Evolutionary conservation across 1,140 invertebrate genomes (phyloP), one percentile per base, ranked within the genome.

Genomic region (Platyura marginata): DNA sequence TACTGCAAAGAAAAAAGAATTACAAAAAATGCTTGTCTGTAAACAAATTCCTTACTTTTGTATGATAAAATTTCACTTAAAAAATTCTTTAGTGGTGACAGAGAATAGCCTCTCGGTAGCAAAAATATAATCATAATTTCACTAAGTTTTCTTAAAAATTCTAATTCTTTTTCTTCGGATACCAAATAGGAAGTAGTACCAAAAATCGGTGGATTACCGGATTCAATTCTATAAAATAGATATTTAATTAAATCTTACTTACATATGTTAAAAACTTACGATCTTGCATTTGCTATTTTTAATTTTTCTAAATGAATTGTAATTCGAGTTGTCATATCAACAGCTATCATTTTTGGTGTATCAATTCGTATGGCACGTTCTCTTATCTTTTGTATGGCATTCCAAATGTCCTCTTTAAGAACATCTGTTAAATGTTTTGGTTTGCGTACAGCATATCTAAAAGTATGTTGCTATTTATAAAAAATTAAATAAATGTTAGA

Each of bases 301-400:
- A 91, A 84, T 53, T 81, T 79, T 56, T 85, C 83, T 65, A 90
- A 84, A 69, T 93, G 88, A 46, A 75, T 69, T 22, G 81, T 83
- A 8, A 90, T 73, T 57, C 72, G 77, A 35, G 70, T 73, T 3
- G 88, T 75, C 59, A 90, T 77, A 62, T 82, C 84, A 53, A 74
- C 76, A 3, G 85, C 83, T 33, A 91, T 71, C 18, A 91, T 64
- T 59, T 84, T 83, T 37, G 85, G 77, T 21, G 79, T 74, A 63
- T 91, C 85, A 36, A 91, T 70, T 55, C 72, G 71, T 2, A 69
- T 65, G 18, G 87, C 60, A 47, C 80, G 67, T 18, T 79, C 75
- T 54, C 82, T 75, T 11, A 90, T 57, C 61, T 76, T 81, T 55
- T 82, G 73, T 44, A 84, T 68, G 21, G 76, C 75, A 44, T 75